Evolutionary conservation across 1,140 invertebrate species (phyloP), one percentile per base, ranked within the genome.

Genomic region (Drosophila asahinai): DNA sequence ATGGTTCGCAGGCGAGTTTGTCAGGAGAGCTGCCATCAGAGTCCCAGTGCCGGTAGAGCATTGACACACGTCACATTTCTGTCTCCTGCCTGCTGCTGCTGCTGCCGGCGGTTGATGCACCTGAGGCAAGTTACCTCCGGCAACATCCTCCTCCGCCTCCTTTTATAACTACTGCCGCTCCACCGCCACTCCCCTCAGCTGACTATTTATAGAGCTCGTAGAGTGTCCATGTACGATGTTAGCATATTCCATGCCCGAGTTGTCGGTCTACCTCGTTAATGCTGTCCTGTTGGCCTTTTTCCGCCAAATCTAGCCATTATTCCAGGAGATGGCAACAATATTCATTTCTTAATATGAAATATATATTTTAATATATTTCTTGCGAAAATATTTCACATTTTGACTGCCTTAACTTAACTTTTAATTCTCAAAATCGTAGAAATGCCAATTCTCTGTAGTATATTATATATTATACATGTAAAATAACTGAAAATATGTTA

Each of bases 201-300:
- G 36, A 58, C 75, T 78, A 77, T 77, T 77, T 77, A 78, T 78
- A 78, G 75, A 78, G 57, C 52, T 51, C 45, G 38, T 47, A 65
- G 73, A 76, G 60, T 76, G 71, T 76, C 75, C 75, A 61, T 78
- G 75, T 62, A 38, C 57, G 48, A 40, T 73, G 55, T 73, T 73
- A 57, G 47, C 67, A 68, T 68, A 67, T 70, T 51, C 64, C 64
- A 57, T 22, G 47, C 45, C 68, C 27, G 30, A 40, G 54, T 49
- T 25, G 48, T 17, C 43, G 52, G 42, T 36, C 40, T 14, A 22
- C 11, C 52, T 42, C 43, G 9, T 6, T n/a, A 33, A 17, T 6
- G 51, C 17, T 58, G 52, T 22, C 9, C 5, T n/a, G 1, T 12
- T 68, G 22, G 68, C 68, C 36, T n/a, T n/a, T 74, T 63, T 55